phyloP scores from a whole-genome alignment of 2,113 vertebrate genomes.

The Anolis sagrei region DNA sequence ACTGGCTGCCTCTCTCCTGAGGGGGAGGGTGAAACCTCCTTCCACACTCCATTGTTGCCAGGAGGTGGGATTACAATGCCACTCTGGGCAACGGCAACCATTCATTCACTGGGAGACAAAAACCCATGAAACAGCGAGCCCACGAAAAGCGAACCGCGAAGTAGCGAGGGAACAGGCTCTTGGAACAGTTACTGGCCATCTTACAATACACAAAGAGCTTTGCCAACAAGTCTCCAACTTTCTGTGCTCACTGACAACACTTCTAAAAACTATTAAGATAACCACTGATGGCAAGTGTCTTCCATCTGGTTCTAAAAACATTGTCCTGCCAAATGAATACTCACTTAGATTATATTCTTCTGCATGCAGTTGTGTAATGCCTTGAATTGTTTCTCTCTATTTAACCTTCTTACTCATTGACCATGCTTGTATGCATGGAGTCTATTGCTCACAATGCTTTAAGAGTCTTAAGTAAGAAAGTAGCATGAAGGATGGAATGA shows the following conservation, averaged over 20 bases:
- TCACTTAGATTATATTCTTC: background rate
- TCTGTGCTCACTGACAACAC: background rate
- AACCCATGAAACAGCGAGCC: too few relatives aligned
- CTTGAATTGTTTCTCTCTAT: background rate
- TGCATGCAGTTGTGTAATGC: background rate
- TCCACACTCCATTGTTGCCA: too few relatives aligned
- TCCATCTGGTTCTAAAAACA: background rate
- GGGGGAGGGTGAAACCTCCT: too few relatives aligned
- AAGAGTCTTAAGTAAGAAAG: background rate
- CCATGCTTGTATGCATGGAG: background rate
- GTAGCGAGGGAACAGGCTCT: too few relatives aligned
- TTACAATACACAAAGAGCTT: background rate
- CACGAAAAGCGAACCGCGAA: too few relatives aligned
- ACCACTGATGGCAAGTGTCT: background rate
- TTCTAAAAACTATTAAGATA: background rate
- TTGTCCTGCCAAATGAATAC: background rate
- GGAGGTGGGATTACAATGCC: too few relatives aligned
- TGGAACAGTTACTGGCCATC: background rate
- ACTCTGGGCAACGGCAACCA: too few relatives aligned
- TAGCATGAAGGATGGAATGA: background rate
- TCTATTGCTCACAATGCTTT: background rate
- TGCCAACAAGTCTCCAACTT: background rate
- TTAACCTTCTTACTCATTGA: background rate
- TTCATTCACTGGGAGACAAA: too few relatives aligned
- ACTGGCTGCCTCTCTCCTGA: too few relatives aligned